A percentile compares a stretch with the other conserved stretches of the same genome.
phyloP scores from a whole-genome alignment of 35 echinoderm and acorn worm genomes.

The Chiridota heheva region DNA sequence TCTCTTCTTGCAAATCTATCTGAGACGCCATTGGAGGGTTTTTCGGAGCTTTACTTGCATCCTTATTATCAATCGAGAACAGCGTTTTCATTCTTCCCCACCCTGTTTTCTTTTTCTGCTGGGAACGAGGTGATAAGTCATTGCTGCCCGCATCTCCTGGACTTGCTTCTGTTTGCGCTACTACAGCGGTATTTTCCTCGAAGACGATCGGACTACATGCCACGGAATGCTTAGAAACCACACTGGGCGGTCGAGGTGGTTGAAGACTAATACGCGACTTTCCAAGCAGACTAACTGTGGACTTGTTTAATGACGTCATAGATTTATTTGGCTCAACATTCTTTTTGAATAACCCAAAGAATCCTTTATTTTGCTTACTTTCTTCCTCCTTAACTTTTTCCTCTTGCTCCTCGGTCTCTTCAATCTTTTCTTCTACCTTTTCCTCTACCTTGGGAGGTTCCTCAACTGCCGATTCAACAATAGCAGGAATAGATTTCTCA shows the following conservation, averaged over 20 bases:
- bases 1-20: too few relatives aligned
- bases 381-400: constrained; percentile 30
- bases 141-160: neutral
- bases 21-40: too few relatives aligned
- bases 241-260: neutral
- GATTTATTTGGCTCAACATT: constrained; percentile 2
- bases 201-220: constrained; percentile 27
- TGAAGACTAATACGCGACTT: neutral
- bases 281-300: constrained; percentile 10
- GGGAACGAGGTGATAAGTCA: too few relatives aligned
- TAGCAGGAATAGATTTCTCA: too few relatives aligned
- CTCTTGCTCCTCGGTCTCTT: too few relatives aligned
- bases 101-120: neutral
- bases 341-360: neutral
- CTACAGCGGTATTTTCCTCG: neutral
- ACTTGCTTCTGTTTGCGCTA: neutral
- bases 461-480: too few relatives aligned
- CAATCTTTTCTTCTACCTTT: too few relatives aligned
- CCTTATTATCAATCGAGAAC: too few relatives aligned
- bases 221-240: constrained; percentile 9
- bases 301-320: constrained; percentile 7
- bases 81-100: constrained; percentile 28
- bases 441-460: too few relatives aligned
- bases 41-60: too few relatives aligned
- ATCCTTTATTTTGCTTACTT: constrained; percentile 15